Evolutionary conservation across 2,113 vertebrate genomes (phyloP).

Genomic region (Centropus bengalensis): DNA sequence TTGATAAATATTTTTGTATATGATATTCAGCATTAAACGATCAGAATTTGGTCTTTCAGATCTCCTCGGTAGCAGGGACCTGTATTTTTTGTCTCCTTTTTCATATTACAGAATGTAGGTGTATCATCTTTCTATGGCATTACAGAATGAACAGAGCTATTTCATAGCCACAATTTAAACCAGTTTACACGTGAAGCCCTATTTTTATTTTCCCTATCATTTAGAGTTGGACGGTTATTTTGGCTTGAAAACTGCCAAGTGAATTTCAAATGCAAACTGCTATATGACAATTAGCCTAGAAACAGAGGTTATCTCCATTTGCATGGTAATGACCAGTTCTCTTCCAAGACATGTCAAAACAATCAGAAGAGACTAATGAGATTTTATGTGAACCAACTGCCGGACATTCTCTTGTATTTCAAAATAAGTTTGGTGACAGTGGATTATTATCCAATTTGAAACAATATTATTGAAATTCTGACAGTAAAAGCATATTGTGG

Average conservation of each 20-base stretch:
- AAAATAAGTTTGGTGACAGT: neutral
- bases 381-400: constrained; percentile 16
- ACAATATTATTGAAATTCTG: neutral
- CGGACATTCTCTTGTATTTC: neutral
- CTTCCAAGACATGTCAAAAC: constrained; percentile 46
- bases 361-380: constrained; percentile 12
- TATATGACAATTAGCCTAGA: neutral
- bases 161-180: neutral
- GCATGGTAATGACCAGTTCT: constrained; percentile 22
- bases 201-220: neutral
- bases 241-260: neutral
- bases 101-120: neutral
- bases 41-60: neutral
- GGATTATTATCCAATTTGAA: constrained; percentile 8
- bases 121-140: neutral
- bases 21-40: neutral
- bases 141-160: neutral
- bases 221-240: neutral
- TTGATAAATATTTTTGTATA: neutral
- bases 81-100: neutral
- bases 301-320: constrained; percentile 30
- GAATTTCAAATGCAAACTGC: constrained; percentile 4
- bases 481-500: neutral
- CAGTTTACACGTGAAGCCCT: neutral
- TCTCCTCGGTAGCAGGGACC: neutral